Base-by-base conservation (phyloP, 2,888 invertebrate genomes). In the Chirona hameri region DNA sequence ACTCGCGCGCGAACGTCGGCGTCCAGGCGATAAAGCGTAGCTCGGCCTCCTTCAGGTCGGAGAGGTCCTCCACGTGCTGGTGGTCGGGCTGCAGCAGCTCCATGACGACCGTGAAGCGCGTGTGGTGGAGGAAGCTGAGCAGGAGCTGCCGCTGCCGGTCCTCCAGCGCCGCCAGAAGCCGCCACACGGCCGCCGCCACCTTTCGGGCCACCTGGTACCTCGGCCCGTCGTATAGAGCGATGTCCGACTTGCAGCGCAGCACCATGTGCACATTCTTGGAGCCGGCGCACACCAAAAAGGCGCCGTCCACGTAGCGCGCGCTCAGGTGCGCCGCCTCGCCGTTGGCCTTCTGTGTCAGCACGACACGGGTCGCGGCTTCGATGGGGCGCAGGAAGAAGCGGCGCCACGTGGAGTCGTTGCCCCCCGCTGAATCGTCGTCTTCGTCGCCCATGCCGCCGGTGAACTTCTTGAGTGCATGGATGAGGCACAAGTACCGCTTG, bases 381-480 rank as follows among this genome's bases (percentile, higher is more conserved):
- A 85, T 79, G 29, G 85, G 83, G 84, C 85, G 52, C 24, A 85
- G 86, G 85, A 89, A 89, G 85, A 89, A 89, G 83, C 87, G 86
- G 84, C 87, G 86, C 89, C 89, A 89, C 69, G 87, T 86, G 81
- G 86, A 86, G 39, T 87, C 76, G 39, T 46, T 39, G 39, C 24
- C 46, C 24, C 76, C 86, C 83, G 86, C 84, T 79, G 87, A 86
- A 82, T 87, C 85, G 82, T 89, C 89, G 86, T 89, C 89, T 85
- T 89, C 89, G 86, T 89, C 89, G 7, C 89, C 89, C 82, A 89
- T 86, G 3, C 89, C 89, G 27, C 89, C 89, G 5, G 89, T 89
- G 84, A 89, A 89, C 85, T 89, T 89, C 83, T 88, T 88, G 83
- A 89, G 86, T 0, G 88, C 89, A 85, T 88, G 88, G 9, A 89